These are phyloP conservation scores for Mactromeris polynyma DNA, from an alignment of 2,888 invertebrate species.

Conservation along the genomic window DNA sequence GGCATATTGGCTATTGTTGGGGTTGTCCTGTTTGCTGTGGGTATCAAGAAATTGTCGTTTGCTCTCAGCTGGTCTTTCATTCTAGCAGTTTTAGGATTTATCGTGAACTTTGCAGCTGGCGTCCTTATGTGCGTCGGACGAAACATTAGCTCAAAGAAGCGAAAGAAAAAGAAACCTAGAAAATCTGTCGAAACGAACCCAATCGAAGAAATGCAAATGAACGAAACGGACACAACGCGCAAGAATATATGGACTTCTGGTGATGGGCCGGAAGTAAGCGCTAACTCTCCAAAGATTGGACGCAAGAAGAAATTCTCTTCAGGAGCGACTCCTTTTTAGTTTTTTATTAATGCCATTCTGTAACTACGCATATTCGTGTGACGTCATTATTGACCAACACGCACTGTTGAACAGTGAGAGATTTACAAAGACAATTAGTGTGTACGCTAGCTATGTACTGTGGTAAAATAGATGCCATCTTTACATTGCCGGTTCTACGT, in stretches of 20 bases:
- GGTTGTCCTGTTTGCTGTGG: slow-evolving; percentile 44
- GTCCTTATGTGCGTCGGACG: slow-evolving; percentile 69
- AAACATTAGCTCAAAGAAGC: slow-evolving; percentile 58
- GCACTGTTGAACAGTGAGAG: no score
- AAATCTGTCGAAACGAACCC: background rate
- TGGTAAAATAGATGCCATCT: no score
- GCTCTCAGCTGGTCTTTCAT: slow-evolving; percentile 66
- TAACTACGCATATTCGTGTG: no score
- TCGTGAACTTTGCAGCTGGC: slow-evolving; percentile 64
- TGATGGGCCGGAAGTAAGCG: slow-evolving; percentile 45
- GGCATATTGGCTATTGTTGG: slow-evolving; percentile 56
- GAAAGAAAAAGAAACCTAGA: slow-evolving; percentile 25
- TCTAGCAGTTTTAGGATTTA: slow-evolving; percentile 58
- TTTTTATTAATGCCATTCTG: background rate
- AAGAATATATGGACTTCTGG: slow-evolving; percentile 44
- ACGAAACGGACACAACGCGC: slow-evolving; percentile 44
- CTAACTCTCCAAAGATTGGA: slow-evolving; percentile 2
- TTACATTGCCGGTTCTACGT: no score
- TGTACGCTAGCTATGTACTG: no score
- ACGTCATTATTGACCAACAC: no score
- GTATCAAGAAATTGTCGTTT: slow-evolving; percentile 54
- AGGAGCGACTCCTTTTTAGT: background rate
- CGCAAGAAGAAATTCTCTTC: slow-evolving; percentile 14
- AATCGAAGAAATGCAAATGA: slow-evolving; percentile 54
- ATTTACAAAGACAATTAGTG: no score